These are phyloP conservation scores for Lithosia quadra DNA, from an alignment of 2,888 invertebrate genomes.

Conservation along the genomic window DNA sequence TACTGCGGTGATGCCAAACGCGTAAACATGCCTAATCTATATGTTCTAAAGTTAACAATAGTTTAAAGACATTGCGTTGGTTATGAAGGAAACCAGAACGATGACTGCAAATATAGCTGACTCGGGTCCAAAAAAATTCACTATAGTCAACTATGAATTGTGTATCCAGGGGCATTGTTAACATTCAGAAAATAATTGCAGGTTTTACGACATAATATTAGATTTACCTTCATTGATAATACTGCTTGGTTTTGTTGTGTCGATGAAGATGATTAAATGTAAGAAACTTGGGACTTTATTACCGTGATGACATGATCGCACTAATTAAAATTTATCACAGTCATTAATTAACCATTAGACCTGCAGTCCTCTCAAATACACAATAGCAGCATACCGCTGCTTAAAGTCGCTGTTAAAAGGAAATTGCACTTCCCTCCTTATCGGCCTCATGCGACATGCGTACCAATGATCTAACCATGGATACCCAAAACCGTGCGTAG, in stretches of 20 bases:
- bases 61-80: conserved; percentile 24
- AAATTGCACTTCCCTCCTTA: too few species aligned
- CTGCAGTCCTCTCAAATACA: too few species aligned
- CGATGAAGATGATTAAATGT: neutral
- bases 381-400: too few species aligned
- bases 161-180: conserved; percentile 43
- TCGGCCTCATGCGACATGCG: too few species aligned
- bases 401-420: too few species aligned
- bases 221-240: conserved; percentile 18
- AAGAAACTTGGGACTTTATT: neutral
- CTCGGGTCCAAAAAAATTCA: conserved; percentile 41
- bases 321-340: too few species aligned
- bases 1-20: conserved; percentile 11
- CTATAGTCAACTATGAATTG: conserved; percentile 40
- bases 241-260: neutral
- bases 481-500: too few species aligned
- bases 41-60: conserved; percentile 23
- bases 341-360: too few species aligned
- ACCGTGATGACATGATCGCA: too few species aligned
- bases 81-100: conserved; percentile 49
- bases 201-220: conserved; percentile 24
- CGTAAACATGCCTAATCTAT: conserved; percentile 4
- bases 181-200: conserved; percentile 24
- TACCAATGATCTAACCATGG: too few species aligned
- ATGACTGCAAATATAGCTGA: conserved; percentile 41